phyloP scores from a whole-genome alignment of 2,113 vertebrate genomes.

The Nannobrachium achirus region DNA sequence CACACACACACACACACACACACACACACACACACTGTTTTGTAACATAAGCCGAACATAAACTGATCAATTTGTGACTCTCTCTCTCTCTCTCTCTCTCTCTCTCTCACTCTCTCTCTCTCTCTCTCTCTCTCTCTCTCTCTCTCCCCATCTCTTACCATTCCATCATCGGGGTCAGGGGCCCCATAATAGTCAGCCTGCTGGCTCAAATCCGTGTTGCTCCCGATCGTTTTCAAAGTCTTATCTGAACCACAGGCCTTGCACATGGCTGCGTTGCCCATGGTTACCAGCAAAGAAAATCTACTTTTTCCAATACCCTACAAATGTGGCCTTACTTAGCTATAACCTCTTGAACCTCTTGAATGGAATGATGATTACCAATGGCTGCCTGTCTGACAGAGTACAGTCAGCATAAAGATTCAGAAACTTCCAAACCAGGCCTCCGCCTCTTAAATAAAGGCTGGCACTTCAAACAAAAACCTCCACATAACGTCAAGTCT shows the following conservation, averaged over 20 bases:
- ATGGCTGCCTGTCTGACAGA: background rate
- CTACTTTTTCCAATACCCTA: background rate
- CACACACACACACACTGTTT: background rate
- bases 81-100: background rate
- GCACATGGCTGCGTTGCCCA: constrained; percentile 90
- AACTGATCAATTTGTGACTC: background rate
- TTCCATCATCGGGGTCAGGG: constrained; percentile 60
- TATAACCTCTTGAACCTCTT: no score
- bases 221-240: constrained; percentile 63
- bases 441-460: constrained; percentile 12
- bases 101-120: background rate
- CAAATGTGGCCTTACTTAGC: background rate
- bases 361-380: background rate
- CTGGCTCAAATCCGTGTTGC: constrained; percentile 77
- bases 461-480: background rate
- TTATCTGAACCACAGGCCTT: constrained; percentile 81
- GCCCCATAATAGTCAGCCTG: constrained; percentile 77
- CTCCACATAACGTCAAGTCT: background rate
- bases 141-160: constrained; percentile 62
- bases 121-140: constrained; percentile 3
- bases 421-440: constrained; percentile 7
- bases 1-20: constrained; percentile 17
- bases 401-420: constrained; percentile 11
- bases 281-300: constrained; percentile 56
- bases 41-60: background rate